phyloP scores from a whole-genome alignment of 1,140 invertebrate species.

The Prorops nasuta region DNA sequence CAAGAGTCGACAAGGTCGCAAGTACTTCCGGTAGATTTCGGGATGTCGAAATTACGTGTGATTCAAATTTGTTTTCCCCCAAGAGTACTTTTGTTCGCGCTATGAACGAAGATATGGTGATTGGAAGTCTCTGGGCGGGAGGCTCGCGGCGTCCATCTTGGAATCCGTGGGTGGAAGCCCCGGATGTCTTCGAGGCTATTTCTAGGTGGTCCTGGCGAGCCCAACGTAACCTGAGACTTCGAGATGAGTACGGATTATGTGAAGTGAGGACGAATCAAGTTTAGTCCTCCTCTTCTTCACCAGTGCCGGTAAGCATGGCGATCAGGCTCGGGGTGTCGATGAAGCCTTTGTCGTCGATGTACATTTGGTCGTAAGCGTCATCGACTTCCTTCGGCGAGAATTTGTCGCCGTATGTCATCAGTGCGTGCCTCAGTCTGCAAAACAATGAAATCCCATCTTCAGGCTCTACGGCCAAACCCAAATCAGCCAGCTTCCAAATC shows the following conservation, averaged over 20 bases:
- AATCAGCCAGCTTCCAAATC: no score
- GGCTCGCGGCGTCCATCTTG: neutral
- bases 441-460: constrained; percentile 9
- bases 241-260: neutral
- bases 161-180: no score
- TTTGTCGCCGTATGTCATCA: constrained; percentile 96
- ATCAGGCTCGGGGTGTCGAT: constrained; percentile 90
- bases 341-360: constrained; percentile 88
- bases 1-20: neutral
- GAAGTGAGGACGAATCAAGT: constrained; percentile 10
- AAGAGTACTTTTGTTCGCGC: constrained; percentile 27
- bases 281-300: constrained; percentile 70
- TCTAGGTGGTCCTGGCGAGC: neutral
- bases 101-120: constrained; percentile 24
- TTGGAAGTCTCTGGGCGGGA: constrained; percentile 20
- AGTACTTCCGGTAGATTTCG: no score
- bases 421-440: constrained; percentile 83
- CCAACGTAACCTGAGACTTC: neutral
- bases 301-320: constrained; percentile 80
- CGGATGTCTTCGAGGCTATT: no score
- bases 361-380: constrained; percentile 93
- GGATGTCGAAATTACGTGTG: no score
- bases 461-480: no score
- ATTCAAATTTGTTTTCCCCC: no score
- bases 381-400: constrained; percentile 90